A percentile compares a stretch with the other conserved stretches of the same genome.
These are phyloP conservation scores for Ganaspis brasiliensis DNA, from an alignment of 2,888 invertebrate species.

Conservation along the genomic window DNA sequence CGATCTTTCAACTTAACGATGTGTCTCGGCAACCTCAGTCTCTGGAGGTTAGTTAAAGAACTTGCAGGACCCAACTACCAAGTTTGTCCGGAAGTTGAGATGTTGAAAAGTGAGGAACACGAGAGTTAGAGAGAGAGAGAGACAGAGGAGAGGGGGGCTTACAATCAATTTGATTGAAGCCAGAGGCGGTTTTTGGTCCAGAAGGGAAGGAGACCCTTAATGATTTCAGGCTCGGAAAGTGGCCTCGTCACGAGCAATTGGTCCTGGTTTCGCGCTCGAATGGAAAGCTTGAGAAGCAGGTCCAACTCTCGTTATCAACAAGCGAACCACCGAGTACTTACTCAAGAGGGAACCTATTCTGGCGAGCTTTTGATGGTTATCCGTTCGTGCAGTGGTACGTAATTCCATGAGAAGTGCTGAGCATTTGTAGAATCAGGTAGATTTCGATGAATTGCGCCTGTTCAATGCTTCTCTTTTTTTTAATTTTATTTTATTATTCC, in stretches of 20 bases:
- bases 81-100: constrained; percentile 37
- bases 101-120: constrained; percentile 24
- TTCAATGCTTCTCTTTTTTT: not conserved
- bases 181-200: constrained; percentile 32
- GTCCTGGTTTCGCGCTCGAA: constrained; percentile 37
- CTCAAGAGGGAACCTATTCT: constrained; percentile 34
- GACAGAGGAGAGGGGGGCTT: not conserved
- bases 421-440: constrained; percentile 35
- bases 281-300: constrained; percentile 34
- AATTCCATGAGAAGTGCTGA: constrained; percentile 9
- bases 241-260: constrained; percentile 40
- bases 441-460: constrained; percentile 22
- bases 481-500: not conserved
- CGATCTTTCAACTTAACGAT: constrained; percentile 37
- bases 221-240: constrained; percentile 40
- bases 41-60: constrained; percentile 24
- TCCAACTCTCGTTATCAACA: constrained; percentile 43
- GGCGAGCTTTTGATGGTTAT: constrained; percentile 28
- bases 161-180: constrained; percentile 43
- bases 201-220: constrained; percentile 24
- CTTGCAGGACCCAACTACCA: constrained; percentile 36
- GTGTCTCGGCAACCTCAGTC: not conserved
- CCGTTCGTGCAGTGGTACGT: constrained; percentile 20
- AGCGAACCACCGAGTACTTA: constrained; percentile 40
- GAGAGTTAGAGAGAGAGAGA: constrained; percentile 44